Evolutionary conservation across 2,888 invertebrate species (phyloP).

Genomic region (Barypeithes pellucidus): DNA sequence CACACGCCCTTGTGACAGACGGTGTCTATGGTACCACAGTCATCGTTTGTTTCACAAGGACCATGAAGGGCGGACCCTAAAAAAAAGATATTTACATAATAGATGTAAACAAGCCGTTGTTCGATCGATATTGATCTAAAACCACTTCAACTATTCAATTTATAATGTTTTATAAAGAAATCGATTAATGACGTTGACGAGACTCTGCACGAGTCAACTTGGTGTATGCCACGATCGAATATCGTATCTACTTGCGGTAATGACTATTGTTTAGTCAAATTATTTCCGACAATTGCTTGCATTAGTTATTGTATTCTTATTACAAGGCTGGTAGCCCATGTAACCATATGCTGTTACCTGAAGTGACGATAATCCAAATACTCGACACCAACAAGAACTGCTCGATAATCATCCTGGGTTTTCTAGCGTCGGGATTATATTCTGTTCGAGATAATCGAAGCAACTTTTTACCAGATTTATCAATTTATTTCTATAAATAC

Average conservation of each 20-base stretch:
- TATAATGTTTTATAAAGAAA: no score
- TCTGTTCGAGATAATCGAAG: slow-evolving; percentile 22
- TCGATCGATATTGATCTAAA: no score
- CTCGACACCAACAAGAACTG: slow-evolving; percentile 11
- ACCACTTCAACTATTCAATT: no score
- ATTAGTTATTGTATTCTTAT: no score
- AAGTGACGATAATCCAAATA: slow-evolving; percentile 29
- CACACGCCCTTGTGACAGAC: slow-evolving; percentile 62
- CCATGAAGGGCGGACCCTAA: slow-evolving; percentile 63
- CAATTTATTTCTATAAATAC: slow-evolving; percentile 36
- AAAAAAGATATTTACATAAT: slow-evolving; percentile 47
- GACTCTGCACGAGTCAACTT: no score
- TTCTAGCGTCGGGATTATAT: slow-evolving; percentile 17
- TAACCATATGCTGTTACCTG: slow-evolving; percentile 24
- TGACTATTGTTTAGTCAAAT: no score
- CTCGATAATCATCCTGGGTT: slow-evolving; percentile 37
- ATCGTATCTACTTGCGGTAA: no score
- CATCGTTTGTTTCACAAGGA: slow-evolving; percentile 60
- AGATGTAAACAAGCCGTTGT: no score
- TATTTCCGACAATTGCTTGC: no score
- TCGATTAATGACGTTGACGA: no score
- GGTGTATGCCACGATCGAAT: no score
- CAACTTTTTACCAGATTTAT: slow-evolving; percentile 37
- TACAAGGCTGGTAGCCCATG: no score
- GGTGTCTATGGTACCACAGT: slow-evolving; percentile 64